Conservation (phyloP, 2,113 vertebrate species). For the Leptobrachium leishanense region DNA sequence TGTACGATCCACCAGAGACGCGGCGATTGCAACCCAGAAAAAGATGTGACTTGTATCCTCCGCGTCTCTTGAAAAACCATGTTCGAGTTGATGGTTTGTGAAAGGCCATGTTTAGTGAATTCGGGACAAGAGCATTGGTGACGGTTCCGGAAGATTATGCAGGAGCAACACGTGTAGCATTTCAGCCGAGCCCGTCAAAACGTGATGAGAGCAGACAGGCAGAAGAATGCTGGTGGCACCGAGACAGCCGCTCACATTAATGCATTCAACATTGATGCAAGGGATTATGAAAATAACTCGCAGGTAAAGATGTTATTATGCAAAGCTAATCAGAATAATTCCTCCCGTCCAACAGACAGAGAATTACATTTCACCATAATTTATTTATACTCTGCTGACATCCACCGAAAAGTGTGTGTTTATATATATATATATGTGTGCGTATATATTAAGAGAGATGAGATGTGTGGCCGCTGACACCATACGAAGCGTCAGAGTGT, state of each 20-base stretch:
- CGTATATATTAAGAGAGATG: neutral
- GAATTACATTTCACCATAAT: constrained; percentile 1
- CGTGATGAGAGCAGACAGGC: constrained; percentile 58
- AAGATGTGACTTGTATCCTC: neutral
- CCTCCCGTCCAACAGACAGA: constrained; percentile 15
- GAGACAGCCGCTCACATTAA: constrained; percentile 12
- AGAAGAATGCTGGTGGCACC: constrained; percentile 57
- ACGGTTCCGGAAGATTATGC: constrained; percentile 51
- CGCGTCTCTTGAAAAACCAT: neutral
- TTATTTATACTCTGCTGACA: neutral
- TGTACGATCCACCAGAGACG: neutral
- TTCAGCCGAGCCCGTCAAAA: constrained; percentile 53
- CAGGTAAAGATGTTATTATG: constrained; percentile 25
- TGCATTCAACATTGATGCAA: neutral
- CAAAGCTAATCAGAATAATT: constrained; percentile 38
- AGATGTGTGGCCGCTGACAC: neutral
- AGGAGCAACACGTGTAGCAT: constrained; percentile 54
- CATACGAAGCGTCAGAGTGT: neutral
- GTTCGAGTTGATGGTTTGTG: neutral
- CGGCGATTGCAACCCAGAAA: neutral
- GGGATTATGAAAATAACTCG: constrained; percentile 19
- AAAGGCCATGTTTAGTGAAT: neutral
- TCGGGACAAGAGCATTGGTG: constrained; percentile 31
- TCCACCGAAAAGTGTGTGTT: neutral
- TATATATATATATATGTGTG: neutral